Percentiles rank a stretch among this genome's conserved stretches.
These are phyloP conservation scores for Caenorhabditis macrosperma DNA, from an alignment of 2,888 invertebrate genomes.

Conservation along the genomic window DNA sequence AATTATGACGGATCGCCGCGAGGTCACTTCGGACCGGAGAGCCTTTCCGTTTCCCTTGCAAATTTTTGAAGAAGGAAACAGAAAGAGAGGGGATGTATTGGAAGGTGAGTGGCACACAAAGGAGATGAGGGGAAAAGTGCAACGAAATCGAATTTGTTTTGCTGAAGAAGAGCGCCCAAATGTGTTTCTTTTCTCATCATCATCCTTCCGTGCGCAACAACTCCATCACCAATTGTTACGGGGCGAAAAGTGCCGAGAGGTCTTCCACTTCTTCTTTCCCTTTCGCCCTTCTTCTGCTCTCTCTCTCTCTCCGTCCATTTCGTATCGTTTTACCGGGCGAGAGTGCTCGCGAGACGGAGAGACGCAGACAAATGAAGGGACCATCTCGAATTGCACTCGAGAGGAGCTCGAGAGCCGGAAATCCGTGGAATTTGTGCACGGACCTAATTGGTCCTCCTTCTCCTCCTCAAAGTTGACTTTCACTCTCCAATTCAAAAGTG, in stretches of 20 bases:
- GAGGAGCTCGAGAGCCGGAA: slow-evolving; percentile 44
- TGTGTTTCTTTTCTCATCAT: slow-evolving; percentile 42
- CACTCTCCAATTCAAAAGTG: slow-evolving; percentile 20
- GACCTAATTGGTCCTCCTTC: slow-evolving; percentile 48
- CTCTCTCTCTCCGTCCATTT: slow-evolving; percentile 24
- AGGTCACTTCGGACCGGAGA: slow-evolving; percentile 31
- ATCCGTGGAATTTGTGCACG: slow-evolving; percentile 43
- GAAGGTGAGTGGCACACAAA: slow-evolving; percentile 21
- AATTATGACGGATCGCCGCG: slow-evolving; percentile 50
- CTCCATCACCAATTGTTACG: slow-evolving; percentile 52
- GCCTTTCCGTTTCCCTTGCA: slow-evolving; percentile 21
- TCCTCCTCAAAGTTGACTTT: slow-evolving; percentile 35
- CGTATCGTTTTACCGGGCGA: slow-evolving; percentile 53
- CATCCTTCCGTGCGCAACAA: slow-evolving; percentile 46
- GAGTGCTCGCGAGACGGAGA: slow-evolving; percentile 24
- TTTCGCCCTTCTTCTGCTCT: slow-evolving; percentile 22
- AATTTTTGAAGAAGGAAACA: slow-evolving; percentile 10
- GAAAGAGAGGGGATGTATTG: background rate
- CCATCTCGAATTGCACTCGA: slow-evolving; percentile 57
- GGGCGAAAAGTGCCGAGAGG: slow-evolving; percentile 37
- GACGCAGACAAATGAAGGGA: slow-evolving; percentile 49
- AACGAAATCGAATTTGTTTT: slow-evolving; percentile 49
- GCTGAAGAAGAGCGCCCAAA: slow-evolving; percentile 4
- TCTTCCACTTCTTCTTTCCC: slow-evolving; percentile 40
- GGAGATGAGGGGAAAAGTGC: slow-evolving; percentile 34